phyloP scores from a whole-genome alignment of 2,888 invertebrate genomes.

The Ichneumon xanthorius region DNA sequence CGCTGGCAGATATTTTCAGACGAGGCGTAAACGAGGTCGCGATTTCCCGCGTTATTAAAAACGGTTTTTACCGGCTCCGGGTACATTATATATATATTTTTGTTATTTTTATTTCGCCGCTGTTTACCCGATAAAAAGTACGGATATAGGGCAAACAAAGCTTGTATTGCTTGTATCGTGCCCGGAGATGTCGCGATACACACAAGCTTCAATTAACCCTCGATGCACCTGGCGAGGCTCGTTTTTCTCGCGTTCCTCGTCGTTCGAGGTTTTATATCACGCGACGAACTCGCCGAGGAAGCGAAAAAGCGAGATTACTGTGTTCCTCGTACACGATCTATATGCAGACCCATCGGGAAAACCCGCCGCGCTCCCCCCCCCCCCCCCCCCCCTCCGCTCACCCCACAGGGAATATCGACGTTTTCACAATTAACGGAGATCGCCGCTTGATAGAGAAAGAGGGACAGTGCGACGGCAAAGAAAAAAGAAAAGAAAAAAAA shows the following conservation, averaged over 20 bases:
- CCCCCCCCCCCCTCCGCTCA: no score
- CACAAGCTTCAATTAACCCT: constrained; percentile 23
- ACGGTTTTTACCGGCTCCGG: neutral
- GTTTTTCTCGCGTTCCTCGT: constrained; percentile 17
- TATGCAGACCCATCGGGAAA: neutral
- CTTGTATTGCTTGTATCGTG: neutral
- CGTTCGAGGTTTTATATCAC: constrained; percentile 16
- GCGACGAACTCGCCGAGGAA: constrained; percentile 30
- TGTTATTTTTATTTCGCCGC: neutral
- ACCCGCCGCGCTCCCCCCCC: constrained; percentile 18
- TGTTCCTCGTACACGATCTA: neutral
- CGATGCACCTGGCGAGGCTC: constrained; percentile 4
- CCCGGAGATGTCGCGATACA: constrained; percentile 20
- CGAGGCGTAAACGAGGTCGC: neutral
- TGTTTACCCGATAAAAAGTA: constrained; percentile 9
- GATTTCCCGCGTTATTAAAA: constrained; percentile 7
- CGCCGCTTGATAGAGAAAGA: constrained; percentile 7
- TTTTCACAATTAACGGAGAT: constrained; percentile 57
- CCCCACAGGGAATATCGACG: constrained; percentile 50
- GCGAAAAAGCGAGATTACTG: constrained; percentile 22
- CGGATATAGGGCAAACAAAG: constrained; percentile 12
- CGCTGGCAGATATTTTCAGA: constrained; percentile 10
- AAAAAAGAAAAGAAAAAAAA: neutral
- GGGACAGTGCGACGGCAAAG: neutral
- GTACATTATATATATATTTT: neutral